Base-by-base conservation (phyloP, 2,888 invertebrate genomes). In the Agonopterix arenella region DNA sequence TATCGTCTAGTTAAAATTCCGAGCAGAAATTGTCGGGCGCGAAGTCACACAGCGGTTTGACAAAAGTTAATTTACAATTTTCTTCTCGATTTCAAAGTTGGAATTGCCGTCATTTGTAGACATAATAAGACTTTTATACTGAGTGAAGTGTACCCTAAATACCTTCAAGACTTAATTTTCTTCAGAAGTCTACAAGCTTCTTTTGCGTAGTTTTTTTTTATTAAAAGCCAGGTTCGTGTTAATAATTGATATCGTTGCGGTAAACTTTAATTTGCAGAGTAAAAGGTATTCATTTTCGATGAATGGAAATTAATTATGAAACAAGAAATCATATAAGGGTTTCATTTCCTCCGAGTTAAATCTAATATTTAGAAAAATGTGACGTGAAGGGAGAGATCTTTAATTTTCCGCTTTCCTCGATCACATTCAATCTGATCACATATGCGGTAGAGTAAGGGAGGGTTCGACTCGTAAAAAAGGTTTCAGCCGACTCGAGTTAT, bases 1-100 rank as follows among this genome's bases (percentile, higher is more conserved):
- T 77, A 84, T 80, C 76, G 72, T 56, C 78, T 84, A 77, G 76
- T 86, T 86, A 80, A 84, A 76, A 86, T 84, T 84, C 84, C 59
- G 65, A 68, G 66, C 76, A 79, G 80, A 79, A 70, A 75, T 71
- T 74, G 73, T 70, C 68, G 67, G 72, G 74, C 71, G 73, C 70
- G 62, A 81, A 82, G 72, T 78, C 77, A 71, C 76, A 80, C 72
- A 69, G 70, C 67, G 75, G 68, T 71, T 76, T 73, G 69, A 62
- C 73, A 68, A 76, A 84, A 83, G 76, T 80, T 82, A 78, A 82
- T 82, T 81, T 76, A 70, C 70, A 73, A 82, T 79, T 77, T 81
- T 70, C 72, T 68, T 70, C 69, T 62, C 65, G 58, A 70, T 72
- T 73, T 68, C 59, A 66, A 71, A 72, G 64, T 68, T 68, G 57